Evolutionary conservation across 2,797 vertebrate genomes (phyloP), one percentile per base, ranked within the genome.

Genomic region (Bovichtus variegatus): DNA sequence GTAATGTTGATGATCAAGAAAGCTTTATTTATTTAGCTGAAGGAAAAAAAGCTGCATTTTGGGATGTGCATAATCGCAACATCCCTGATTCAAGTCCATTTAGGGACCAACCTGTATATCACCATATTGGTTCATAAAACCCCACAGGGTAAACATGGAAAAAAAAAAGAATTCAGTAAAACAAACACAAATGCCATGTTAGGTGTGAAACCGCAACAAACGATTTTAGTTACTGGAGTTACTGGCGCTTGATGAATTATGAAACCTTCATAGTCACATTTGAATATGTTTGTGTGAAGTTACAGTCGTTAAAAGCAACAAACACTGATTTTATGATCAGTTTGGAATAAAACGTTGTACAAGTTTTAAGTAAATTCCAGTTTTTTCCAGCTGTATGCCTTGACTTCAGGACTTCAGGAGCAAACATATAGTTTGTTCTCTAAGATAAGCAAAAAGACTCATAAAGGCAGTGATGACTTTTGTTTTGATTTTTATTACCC

Each of bases 401-500:
- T 58, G 4, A 54, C 63, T 46, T 9, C 21, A 31, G 6, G 61
- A 49, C 29, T 36, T 9, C 21, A 31, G 6, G 61, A 49, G 29
- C 36, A 38, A 44, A 54, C 9, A 21, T 59, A 18, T 6, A 65
- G 1, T 64, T n/a, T 25, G 9, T 41, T n/a, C n/a, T n/a, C n/a
- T 44, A 70, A 66, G 5, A 47, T 21, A 29, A 69, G 11, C 50
- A 23, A 19, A 55, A 43, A 46, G 27, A 19, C 29, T 60, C 27
- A 3, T 51, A 21, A n/a, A n/a, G n/a, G 47, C 67, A 63, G n/a
- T 46, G 15, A 5, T 21, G 47, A 18, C 40, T 58, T 44, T 40
- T 18, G 70, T 70, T 81, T 72, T 78, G 18, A 70, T 72, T 71
- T 54, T 38, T 64, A 16, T 69, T 70, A 49, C 59, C 75, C 80